Base-by-base conservation (phyloP, 2,113 vertebrate species). In the Tinamus guttatus region DNA sequence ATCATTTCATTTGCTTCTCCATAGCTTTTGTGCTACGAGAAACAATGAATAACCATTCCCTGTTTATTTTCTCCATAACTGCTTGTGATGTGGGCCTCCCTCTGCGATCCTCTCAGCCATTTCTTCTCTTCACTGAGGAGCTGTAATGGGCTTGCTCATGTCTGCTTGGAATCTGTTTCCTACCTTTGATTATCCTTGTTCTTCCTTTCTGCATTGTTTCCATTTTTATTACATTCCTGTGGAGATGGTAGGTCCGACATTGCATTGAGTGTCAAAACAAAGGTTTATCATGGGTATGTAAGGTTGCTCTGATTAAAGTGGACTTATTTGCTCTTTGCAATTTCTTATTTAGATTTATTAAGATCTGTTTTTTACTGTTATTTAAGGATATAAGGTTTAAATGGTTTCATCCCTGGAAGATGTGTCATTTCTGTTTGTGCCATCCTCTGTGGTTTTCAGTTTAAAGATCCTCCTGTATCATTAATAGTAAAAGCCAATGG, bases 301-400 rank as follows among this genome's bases (percentile, higher is more conserved):
- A 16, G 4, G 8, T 56, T 63, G 3, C 81, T 85, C 4, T 85
- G 59, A 94, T 89, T 93, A 80, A 92, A 92, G 59, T 56, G 65
- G 76, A 90, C 75, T 90, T 43, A 75, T 59, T 41, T 92, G 45
- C 73, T 90, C n/a, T 78, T 89, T 40, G 60, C 81, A 22, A 12
- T 36, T 93, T 77, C 69, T 90, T 86, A 47, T 88, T 92, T 62
- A 86, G 81, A 86, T 94, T 93, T 92, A 75, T 95, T 88, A 86
- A 78, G 85, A 38, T 47, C 85, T 92, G 36, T 43, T 25, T 83
- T 91, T 91, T 83, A 95, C 71, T 95, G 90, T 97, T 94, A 95
- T 95, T 97, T 96, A 96, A 87, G 83, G 89, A 47, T 64, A 93
- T 60, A 89, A 89, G 89, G 5, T 93, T 93, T 81, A 84, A 94